Percentiles rank a stretch among this genome's conserved stretches.
These are phyloP conservation scores for Agrypnia vestita DNA, from an alignment of 1,140 invertebrate genomes.

Conservation along the genomic window DNA sequence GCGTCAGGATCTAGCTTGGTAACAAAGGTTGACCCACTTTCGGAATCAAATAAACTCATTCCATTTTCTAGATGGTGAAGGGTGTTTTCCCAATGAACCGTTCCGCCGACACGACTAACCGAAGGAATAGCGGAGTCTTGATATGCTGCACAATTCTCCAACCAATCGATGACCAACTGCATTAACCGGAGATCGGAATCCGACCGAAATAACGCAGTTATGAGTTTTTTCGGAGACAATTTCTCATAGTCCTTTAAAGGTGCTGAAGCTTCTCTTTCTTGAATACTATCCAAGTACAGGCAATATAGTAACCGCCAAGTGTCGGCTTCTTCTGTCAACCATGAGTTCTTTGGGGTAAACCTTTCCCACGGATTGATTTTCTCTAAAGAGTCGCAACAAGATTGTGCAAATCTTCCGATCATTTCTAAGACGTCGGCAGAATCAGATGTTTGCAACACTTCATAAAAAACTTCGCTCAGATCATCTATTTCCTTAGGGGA, in stretches of 20 bases:
- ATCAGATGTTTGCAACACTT: constrained; percentile 69
- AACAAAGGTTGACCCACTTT: constrained; percentile 72
- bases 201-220: constrained; percentile 67
- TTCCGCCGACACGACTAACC: constrained; percentile 79
- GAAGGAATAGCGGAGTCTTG: constrained; percentile 78
- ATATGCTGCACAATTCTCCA: constrained; percentile 88
- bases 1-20: constrained; percentile 95
- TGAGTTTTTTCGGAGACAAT: constrained; percentile 68
- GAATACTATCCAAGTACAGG: constrained; percentile 83
- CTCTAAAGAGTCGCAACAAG: constrained; percentile 70
- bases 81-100: constrained; percentile 93
- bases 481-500: constrained; percentile 53
- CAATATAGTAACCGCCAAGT: constrained; percentile 89
- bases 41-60: constrained; percentile 70
- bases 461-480: constrained; percentile 68
- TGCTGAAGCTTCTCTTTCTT: constrained; percentile 71
- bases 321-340: constrained; percentile 87
- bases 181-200: constrained; percentile 83
- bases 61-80: constrained; percentile 83
- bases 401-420: constrained; percentile 68
- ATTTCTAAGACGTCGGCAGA: constrained; percentile 67
- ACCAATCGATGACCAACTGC: constrained; percentile 93
- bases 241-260: constrained; percentile 69
- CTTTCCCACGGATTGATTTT: constrained; percentile 70
- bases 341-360: constrained; percentile 74